These are phyloP conservation scores for Sanderia malayensis DNA, from an alignment of 30 jellyfish, hydroid and myxozoan genomes.

Conservation along the genomic window DNA sequence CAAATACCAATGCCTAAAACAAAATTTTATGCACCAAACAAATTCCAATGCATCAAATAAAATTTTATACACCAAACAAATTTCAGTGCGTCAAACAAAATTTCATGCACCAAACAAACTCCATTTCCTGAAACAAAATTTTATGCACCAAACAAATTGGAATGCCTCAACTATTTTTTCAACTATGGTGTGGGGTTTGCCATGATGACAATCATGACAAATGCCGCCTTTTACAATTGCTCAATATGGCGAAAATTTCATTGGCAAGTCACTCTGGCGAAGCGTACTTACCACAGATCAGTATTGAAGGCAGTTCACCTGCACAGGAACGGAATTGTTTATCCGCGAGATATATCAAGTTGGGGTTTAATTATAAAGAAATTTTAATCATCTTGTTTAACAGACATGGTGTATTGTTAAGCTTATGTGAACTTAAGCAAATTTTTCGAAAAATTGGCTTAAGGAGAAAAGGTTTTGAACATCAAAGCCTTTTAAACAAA, in stretches of 20 bases:
- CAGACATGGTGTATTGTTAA: neutral
- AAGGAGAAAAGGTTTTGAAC: conserved; percentile 14
- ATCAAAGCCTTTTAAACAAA: neutral
- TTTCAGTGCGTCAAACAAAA: neutral
- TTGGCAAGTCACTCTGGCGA: too few relatives aligned
- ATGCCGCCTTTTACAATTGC: neutral
- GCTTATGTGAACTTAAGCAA: conserved; percentile 12
- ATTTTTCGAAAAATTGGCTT: neutral
- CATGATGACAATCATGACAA: neutral
- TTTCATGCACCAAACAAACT: neutral
- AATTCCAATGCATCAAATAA: neutral
- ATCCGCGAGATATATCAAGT: conserved; percentile 3
- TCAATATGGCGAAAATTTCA: neutral
- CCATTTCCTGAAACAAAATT: neutral
- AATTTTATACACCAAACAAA: neutral
- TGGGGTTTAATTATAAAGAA: conserved; percentile 8
- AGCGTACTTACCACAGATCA: conserved; percentile 18
- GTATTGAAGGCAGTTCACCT: neutral
- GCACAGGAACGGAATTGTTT: neutral
- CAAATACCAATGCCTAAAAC: neutral
- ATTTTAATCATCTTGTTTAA: neutral
- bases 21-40: neutral
- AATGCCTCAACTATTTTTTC: neutral
- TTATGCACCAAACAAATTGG: neutral
- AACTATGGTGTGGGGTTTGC: neutral